Conservation (phyloP, 2,113 vertebrate species). For the Myotis davidii region DNA sequence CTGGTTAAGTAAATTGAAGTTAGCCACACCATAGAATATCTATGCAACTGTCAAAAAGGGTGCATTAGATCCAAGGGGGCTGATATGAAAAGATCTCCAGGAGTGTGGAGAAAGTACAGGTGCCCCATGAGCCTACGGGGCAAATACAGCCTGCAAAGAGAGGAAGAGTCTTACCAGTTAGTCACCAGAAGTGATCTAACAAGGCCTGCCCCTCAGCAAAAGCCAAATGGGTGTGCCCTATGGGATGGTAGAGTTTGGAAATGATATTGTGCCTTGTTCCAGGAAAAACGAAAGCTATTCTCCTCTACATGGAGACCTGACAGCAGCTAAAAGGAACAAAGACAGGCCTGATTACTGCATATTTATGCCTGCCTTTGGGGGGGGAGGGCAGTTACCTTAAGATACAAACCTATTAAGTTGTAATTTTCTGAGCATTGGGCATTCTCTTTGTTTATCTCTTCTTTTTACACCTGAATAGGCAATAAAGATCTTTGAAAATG, state of each 20-base stretch:
- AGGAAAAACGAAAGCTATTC: constrained; percentile 5
- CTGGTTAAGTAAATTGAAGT: neutral
- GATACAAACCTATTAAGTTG: neutral
- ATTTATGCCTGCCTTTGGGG: neutral
- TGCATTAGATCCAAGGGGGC: neutral
- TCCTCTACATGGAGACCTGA: neutral
- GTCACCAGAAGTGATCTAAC: neutral
- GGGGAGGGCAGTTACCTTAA: neutral
- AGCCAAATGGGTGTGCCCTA: neutral
- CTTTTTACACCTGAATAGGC: neutral
- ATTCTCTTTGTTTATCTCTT: constrained; percentile 52
- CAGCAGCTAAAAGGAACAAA: constrained; percentile 10
- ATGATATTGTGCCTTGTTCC: neutral
- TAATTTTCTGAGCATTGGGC: constrained; percentile 17
- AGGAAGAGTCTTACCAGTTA: neutral
- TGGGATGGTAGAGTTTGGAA: neutral
- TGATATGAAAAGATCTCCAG: neutral
- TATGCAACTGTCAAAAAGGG: neutral
- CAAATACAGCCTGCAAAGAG: neutral
- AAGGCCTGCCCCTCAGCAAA: neutral
- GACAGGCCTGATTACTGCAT: neutral
- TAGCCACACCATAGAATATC: neutral
- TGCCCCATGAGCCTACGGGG: neutral
- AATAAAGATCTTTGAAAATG: constrained; percentile 33
- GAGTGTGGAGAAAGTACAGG: neutral